Evolutionary conservation across 2,888 invertebrate genomes (phyloP), one percentile per base, ranked within the genome.

Genomic region (Melitaea athalia): DNA sequence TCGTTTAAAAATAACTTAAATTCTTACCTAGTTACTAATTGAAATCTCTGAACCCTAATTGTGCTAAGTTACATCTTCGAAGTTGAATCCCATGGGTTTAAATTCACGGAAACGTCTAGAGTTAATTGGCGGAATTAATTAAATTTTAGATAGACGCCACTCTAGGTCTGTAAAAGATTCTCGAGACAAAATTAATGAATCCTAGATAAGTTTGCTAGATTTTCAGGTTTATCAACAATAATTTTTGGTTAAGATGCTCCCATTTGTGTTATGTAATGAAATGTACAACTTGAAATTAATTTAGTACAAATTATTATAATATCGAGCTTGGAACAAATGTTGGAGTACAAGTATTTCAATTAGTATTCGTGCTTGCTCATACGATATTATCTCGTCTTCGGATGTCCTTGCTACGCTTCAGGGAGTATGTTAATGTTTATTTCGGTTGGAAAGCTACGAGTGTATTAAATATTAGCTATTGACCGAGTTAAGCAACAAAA

Each of bases 91-190:
- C 62, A 33, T 53, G 43, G 47, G 64, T 33, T 62, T 63, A 38
- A 57, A 62, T 60, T 38, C 31, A 63, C 31, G 38, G 17, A 38
- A 66, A 14, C 59, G 45, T 60, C 66, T 59, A 52, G 69, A 59
- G 57, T 70, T 69, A 63, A 69, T 71, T 69, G 63, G 59, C 63
- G 24, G 69, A 68, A 69, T 61, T 66, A 71, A 73, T 71, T 73
- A 68, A 72, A 71, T 71, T 69, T 63, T 64, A 63, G 69, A 62
- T 59, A 50, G 43, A 15, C 65, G 45, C 17, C 47, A 42, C 17
- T 45, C 66, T 68, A 61, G 64, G 61, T 55, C 61, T 62, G 45
- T 57, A 65, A 65, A 65, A 50, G 61, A 43, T 59, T 57, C 52
- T 69, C 62, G 47, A 69, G 65, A 38, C 42, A 42, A 63, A 65